A percentile compares a stretch with the other conserved stretches of the same genome.
Conservation (phyloP, 2,888 invertebrate species). For the Machimus rusticus region DNA sequence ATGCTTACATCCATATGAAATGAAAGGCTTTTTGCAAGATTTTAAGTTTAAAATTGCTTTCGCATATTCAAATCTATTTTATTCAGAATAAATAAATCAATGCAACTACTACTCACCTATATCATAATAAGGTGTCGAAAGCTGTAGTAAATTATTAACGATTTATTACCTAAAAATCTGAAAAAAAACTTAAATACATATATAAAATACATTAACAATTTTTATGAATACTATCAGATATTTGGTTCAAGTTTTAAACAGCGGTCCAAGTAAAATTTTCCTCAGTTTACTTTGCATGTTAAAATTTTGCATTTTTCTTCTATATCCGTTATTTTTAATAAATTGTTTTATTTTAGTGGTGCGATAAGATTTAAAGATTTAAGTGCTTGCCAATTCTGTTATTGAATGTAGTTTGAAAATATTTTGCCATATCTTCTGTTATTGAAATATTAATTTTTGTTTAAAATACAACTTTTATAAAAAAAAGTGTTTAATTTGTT, state of each 20-base stretch:
- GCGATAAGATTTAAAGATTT: background rate
- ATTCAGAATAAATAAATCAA: background rate
- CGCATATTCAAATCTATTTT: background rate
- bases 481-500: slow-evolving; percentile 45
- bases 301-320: background rate
- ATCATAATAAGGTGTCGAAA: too few relatives aligned
- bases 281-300: background rate
- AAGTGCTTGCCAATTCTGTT: background rate
- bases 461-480: background rate
- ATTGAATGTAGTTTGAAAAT: background rate
- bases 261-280: slow-evolving; percentile 41
- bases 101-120: background rate
- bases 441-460: background rate
- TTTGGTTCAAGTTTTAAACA: slow-evolving; percentile 47
- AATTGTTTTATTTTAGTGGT: background rate
- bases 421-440: slow-evolving; percentile 5
- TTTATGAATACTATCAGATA: background rate
- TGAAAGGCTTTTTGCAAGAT: background rate
- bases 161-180: background rate
- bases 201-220: background rate
- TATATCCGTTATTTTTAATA: background rate
- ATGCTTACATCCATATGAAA: background rate
- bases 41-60: background rate
- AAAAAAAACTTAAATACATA: background rate
- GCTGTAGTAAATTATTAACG: too few relatives aligned